Conservation (phyloP, 2,888 invertebrate species). For the Drosophila barbarae region DNA sequence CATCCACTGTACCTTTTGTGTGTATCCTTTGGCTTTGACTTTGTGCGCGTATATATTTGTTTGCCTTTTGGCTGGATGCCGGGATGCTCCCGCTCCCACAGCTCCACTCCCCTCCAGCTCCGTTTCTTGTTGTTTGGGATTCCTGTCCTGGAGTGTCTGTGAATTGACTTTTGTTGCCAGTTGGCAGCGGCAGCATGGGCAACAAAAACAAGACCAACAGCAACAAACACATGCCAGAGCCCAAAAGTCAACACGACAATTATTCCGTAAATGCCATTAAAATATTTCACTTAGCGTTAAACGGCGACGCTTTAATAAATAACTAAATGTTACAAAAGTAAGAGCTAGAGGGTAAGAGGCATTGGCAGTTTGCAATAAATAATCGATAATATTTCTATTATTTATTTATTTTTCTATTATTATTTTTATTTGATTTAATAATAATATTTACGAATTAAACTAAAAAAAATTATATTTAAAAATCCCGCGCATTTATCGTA, state of each 20-base stretch:
- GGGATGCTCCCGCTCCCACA: slow-evolving; percentile 32
- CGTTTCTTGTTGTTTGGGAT: slow-evolving; percentile 6
- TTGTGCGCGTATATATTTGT: slow-evolving; percentile 48
- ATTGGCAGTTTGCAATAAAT: neutral
- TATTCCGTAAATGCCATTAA: slow-evolving; percentile 49
- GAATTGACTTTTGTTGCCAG: slow-evolving; percentile 75
- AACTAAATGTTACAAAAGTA: neutral
- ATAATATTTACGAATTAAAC: rapidly evolving
- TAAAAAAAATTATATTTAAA: neutral
- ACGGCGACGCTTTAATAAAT: neutral
- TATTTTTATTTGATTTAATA: neutral
- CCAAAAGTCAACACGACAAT: slow-evolving; percentile 62
- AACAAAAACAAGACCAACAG: slow-evolving; percentile 35
- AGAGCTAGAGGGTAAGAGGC: neutral
- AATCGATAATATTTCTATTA: no score
- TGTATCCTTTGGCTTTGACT: slow-evolving; percentile 47
- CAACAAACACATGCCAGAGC: slow-evolving; percentile 64
- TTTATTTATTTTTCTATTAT: neutral
- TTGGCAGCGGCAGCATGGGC: slow-evolving; percentile 48
- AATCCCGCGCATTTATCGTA: neutral
- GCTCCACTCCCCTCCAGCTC: neutral
- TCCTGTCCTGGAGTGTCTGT: slow-evolving; percentile 38
- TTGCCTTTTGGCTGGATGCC: slow-evolving; percentile 56
- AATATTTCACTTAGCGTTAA: slow-evolving; percentile 39
- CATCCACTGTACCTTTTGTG: slow-evolving; percentile 34